Evolutionary conservation across 2,113 vertebrate genomes (phyloP).

Genomic region (Mus musculus): GRCm39 chrX:14548001-14548500

Average conservation of each 20-base stretch:
- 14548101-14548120: not conserved
- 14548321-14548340: not conserved
- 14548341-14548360: not conserved
- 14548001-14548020: not conserved
- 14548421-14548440: not conserved
- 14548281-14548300: constrained; percentile 6
- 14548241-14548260: not conserved
- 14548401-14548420: not conserved
- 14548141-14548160: not conserved
- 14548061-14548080: not conserved
- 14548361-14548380: constrained; percentile 20
- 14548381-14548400: constrained; percentile 4
- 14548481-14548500: not conserved
- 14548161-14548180: not conserved
- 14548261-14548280: not conserved
- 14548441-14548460: constrained; percentile 37
- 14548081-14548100: not conserved
- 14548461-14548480: not conserved
- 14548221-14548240: not conserved
- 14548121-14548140: not conserved
- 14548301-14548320: not conserved
- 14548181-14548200: not conserved
- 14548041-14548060: not conserved
- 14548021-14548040: not conserved
- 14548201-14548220: not conserved